A percentile compares a stretch with the other conserved stretches of the same genome.
phyloP scores from a whole-genome alignment of 2,797 vertebrate genomes.

The Channallabes apus region DNA sequence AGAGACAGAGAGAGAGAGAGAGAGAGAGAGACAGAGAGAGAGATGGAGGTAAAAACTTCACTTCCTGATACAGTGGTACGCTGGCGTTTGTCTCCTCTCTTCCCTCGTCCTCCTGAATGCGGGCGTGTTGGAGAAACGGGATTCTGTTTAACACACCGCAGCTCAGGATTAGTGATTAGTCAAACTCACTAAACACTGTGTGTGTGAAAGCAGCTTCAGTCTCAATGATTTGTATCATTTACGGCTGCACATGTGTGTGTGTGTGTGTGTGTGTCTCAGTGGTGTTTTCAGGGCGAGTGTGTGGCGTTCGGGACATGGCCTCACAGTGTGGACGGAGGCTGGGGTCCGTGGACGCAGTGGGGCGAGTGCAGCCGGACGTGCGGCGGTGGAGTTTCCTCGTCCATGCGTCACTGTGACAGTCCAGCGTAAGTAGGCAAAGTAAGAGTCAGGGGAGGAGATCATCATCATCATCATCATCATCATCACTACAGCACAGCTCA shows the following conservation, averaged over 20 bases:
- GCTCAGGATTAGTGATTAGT: slow-evolving; percentile 21
- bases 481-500: slow-evolving; percentile 4
- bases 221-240: background rate
- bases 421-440: slow-evolving; percentile 99
- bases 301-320: slow-evolving; percentile 94
- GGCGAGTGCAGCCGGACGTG: slow-evolving; percentile 98
- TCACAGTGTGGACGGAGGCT: slow-evolving; percentile 89
- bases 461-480: slow-evolving; percentile 6
- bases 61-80: slow-evolving; percentile 73
- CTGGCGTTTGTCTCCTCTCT: slow-evolving; percentile 64
- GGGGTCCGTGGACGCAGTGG: slow-evolving; percentile 96
- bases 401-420: slow-evolving; percentile 99
- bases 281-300: slow-evolving; percentile 98
- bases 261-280: slow-evolving; percentile 71
- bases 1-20: background rate
- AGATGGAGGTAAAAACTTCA: slow-evolving; percentile 56
- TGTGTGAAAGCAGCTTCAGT: background rate
- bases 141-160: slow-evolving; percentile 8
- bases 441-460: slow-evolving; percentile 89
- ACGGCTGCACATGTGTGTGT: background rate
- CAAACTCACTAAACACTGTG: background rate
- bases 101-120: slow-evolving; percentile 35
- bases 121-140: slow-evolving; percentile 28
- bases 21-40: slow-evolving; percentile 40
- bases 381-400: slow-evolving; percentile 95